Base-by-base conservation (phyloP, 2,113 vertebrate species). In the Speoplatyrhinus poulsoni region DNA sequence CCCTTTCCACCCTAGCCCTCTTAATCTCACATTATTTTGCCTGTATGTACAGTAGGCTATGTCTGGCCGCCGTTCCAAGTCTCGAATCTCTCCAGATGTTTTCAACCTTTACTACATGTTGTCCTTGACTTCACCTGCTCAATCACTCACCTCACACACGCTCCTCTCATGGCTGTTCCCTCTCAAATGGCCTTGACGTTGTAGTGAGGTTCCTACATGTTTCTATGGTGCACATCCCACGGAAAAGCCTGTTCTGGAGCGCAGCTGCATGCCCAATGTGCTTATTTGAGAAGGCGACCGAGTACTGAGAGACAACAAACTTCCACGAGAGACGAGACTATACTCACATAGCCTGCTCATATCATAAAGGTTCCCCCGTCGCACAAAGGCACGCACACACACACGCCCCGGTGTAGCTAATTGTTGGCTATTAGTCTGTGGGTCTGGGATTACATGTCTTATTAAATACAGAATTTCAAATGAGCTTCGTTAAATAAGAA, bases 401-500 rank as follows among this genome's bases (percentile, higher is more conserved):
- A 64, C 69, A 66, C 10, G 56, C 70, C 62, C 76, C 66, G 60
- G 78, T 78, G 75, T 70, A 69, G 79, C 84, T 92, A 93, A 93
- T 92, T 91, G 89, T 88, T 89, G 83, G 89, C 90, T 85, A 92
- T 92, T 93, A 92, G 87, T 91, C 90, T 88, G 79, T 83, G 81
- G 87, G 89, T 84, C 84, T 85, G 87, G 84, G 90, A 92, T 92
- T 91, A 90, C 89, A 90, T 85, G 91, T 93, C 91, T 92, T 93
- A 93, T 93, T 92, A 93, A 92, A 92, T 90, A 92, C 86, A 89
- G 91, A 92, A 93, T 93, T 91, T 81, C 83, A 91, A 93, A 93
- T 93, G 91, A 93, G 90, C 82, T 85, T 87, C 77, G 81, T 93
- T 91, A 91, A 92, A 92, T 90, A 88, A 90, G 88, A 91, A 90